Evolutionary conservation across 2,113 vertebrate species (phyloP), one percentile per base, ranked within the genome.

Genomic region (Thermophis baileyi): DNA sequence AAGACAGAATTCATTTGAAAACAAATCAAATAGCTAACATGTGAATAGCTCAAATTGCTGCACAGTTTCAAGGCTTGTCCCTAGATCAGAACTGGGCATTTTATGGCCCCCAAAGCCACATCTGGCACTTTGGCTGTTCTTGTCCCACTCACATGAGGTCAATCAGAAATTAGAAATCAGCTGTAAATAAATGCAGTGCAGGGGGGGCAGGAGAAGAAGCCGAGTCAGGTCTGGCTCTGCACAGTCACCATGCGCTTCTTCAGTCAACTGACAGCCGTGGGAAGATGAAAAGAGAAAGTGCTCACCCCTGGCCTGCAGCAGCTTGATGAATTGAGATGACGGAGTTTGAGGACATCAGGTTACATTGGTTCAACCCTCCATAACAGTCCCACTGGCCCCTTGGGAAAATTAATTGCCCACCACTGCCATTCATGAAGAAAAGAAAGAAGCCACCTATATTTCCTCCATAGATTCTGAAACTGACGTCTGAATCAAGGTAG

Each of bases 11-110:
- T n/a, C 47, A 27, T 91, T 50, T 53, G 30, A 74, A 74, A 54
- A 44, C 25, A 47, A 30, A 44, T 40, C 90, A 60, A 30, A 53
- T 27, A 30, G 11, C 89, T 85, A 57, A 90, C 53, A 53, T 54
- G 16, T 47, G 47, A 30, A 57, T 44, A 49, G 20, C 60, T 91
- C 12, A 16, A 50, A 0, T 51, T 30, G 12, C 40, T 69, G 1
- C 1, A 94, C 44, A 92, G 35, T 91, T 92, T 8, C n/a, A 89
- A 94, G 96, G 47, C 12, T 46, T 50, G 35, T 47, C 6, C 55
- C 20, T 40, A 24, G 1, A 35, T 69, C 30, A 16, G 63, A 69
- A 69, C 14, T 18, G 63, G 63, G 63, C 63, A 69, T 69, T 69
- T 69, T 69, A 69, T 35, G 63, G 30, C 30, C 12, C 63, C 30